Evolutionary conservation across 2,113 vertebrate genomes (phyloP), one percentile per base, ranked within the genome.

Genomic region (Conger conger): DNA sequence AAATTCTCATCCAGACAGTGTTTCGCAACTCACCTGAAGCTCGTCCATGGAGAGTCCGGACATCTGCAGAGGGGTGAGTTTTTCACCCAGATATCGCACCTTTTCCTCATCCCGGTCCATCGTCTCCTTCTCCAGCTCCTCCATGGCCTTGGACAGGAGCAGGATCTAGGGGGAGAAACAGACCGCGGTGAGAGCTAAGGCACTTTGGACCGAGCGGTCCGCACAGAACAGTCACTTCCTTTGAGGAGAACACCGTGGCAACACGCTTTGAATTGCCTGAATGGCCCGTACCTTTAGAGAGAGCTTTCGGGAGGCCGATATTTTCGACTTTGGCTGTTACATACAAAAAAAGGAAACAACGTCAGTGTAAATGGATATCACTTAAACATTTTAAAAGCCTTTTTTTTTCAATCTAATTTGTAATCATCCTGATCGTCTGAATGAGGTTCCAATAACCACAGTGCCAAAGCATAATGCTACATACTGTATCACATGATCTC

Each of bases 261-360:
- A 27, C 57, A 63, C 0, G n/a, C 57, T 63, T 27, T 33, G 15
- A 73, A 33, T 33, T 1, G 27, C 27, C 68, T 33, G 68, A 73
- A 0, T 73, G 27, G 13, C 4, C 2, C 77, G 85, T 88, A 97
- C 97, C 95, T 97, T 98, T 79, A 97, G 91, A 84, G 96, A 96
- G 76, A 97, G 94, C 89, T 97, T 97, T 35, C 97, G 94, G 8
- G 97, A 98, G 84, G 97, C 97, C 1, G 97, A 91, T 88, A 98
- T 98, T 93, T 98, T 98, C 16, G 95, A 96, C 89, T 97, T 97
- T 79, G 95, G 96, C 97, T 98, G 94, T 73, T 23, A 27, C 23
- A 63, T 63, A n/a, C n/a, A 4, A 53, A 81, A 86, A 37, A 50
- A 15, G 13, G 33, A 37, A 33, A 36, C 9, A 42, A 40, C 8